Percentiles rank a stretch among this genome's conserved stretches.
Conservation (phyloP, 1,140 invertebrate genomes). For the Magallana ariakensis region DNA sequence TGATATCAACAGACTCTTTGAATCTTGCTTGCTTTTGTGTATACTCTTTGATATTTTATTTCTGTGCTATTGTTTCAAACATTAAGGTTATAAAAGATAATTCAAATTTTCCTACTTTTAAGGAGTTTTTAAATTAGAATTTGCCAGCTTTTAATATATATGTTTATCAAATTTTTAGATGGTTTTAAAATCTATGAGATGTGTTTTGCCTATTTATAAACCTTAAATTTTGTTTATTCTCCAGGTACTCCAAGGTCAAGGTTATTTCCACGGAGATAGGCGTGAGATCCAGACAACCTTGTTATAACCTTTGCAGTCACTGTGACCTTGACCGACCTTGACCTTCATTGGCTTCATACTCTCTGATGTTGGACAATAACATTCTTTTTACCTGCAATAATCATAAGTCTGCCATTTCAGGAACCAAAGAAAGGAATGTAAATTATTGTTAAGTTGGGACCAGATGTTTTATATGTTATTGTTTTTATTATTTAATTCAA, state of each 20-base stretch:
- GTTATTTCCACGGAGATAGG: neutral
- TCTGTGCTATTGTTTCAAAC: neutral
- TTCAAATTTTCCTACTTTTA: neutral
- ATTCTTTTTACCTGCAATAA: too few species aligned
- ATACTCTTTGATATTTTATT: neutral
- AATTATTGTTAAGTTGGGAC: neutral
- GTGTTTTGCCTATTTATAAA: neutral
- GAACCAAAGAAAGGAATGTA: neutral
- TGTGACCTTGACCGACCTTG: neutral
- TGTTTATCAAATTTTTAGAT: neutral
- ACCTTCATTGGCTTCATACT: too few species aligned
- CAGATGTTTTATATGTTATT: neutral
- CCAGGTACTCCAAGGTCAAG: constrained; percentile 25
- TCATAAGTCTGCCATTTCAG: neutral
- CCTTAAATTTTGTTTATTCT: neutral
- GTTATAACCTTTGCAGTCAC: neutral
- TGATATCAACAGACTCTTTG: too few species aligned
- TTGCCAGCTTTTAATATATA: neutral
- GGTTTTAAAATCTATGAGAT: neutral
- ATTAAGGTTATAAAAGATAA: neutral
- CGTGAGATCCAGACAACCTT: neutral
- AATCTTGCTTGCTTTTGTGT: too few species aligned
- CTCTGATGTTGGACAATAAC: too few species aligned
- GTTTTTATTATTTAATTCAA: neutral
- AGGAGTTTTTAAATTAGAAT: neutral